Evolutionary conservation across 35 echinoderm and acorn worm species (phyloP).

Genomic region (Holothuria glaberrima): DNA sequence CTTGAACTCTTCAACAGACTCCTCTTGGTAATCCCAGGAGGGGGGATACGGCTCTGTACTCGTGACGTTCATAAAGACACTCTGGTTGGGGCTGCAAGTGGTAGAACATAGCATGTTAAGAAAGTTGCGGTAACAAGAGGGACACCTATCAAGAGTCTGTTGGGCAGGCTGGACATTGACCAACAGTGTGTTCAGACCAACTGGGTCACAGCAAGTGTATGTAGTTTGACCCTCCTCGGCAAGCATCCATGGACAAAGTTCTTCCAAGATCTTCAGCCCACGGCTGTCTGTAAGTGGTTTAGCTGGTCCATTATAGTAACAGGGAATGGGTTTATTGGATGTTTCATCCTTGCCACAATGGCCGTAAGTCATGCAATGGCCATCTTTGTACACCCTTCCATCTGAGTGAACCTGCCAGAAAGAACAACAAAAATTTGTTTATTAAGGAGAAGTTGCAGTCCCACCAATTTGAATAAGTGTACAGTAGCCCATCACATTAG

Average conservation of each 20-base stretch:
- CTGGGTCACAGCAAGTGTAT: slow-evolving; percentile 76
- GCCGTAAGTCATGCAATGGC: slow-evolving; percentile 82
- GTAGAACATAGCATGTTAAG: slow-evolving; percentile 73
- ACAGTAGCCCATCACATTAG: no score
- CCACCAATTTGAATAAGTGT: background rate
- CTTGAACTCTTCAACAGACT: background rate
- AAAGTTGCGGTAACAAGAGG: slow-evolving; percentile 92
- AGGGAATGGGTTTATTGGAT: slow-evolving; percentile 67
- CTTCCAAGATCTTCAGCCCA: slow-evolving; percentile 69
- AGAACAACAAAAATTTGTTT: background rate
- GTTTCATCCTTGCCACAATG: slow-evolving; percentile 52
- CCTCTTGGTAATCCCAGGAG: background rate
- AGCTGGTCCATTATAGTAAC: slow-evolving; percentile 81
- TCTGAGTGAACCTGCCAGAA: slow-evolving; percentile 11
- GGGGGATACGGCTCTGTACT: background rate
- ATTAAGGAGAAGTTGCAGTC: background rate
- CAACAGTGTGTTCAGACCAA: slow-evolving; percentile 68
- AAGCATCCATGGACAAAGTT: slow-evolving; percentile 82
- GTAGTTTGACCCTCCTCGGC: slow-evolving; percentile 33
- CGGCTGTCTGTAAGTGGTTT: slow-evolving; percentile 56
- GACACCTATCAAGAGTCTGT: slow-evolving; percentile 80
- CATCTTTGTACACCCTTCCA: slow-evolving; percentile 59
- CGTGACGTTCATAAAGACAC: slow-evolving; percentile 74
- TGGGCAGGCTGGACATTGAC: slow-evolving; percentile 62
- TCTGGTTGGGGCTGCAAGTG: slow-evolving; percentile 82